Evolutionary conservation across 2,888 invertebrate genomes (phyloP).

Genomic region (Bruchidius siliquastri): DNA sequence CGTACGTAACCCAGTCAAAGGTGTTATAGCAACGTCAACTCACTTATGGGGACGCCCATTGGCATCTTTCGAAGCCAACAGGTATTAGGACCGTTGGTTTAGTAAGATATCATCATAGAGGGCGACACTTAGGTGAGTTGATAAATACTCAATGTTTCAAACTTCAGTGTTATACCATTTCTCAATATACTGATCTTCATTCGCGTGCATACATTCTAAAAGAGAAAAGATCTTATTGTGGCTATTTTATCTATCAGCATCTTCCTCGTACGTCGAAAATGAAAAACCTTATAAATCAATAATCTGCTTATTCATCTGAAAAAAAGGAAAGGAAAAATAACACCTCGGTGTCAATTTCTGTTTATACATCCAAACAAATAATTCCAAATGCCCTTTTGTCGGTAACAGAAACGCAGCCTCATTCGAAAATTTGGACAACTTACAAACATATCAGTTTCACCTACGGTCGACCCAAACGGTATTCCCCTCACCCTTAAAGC

Average conservation of each 20-base stretch:
- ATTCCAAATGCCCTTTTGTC: conserved; percentile 37
- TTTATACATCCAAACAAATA: conserved; percentile 31
- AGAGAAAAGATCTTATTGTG: too few species aligned
- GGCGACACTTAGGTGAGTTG: too few species aligned
- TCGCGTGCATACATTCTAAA: too few species aligned
- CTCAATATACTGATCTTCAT: too few species aligned
- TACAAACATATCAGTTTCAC: conserved; percentile 45
- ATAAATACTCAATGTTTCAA: too few species aligned
- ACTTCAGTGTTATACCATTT: too few species aligned
- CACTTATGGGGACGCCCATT: too few species aligned
- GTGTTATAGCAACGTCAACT: too few species aligned
- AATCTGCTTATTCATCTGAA: neutral
- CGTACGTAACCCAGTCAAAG: too few species aligned
- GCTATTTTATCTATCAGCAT: neutral
- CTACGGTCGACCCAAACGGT: conserved; percentile 21
- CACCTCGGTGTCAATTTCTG: conserved; percentile 38
- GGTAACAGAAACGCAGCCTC: conserved; percentile 35
- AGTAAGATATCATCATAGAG: too few species aligned
- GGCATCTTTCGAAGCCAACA: too few species aligned
- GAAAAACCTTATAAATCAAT: neutral
- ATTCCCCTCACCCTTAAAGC: neutral
- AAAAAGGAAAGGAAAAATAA: conserved; percentile 9
- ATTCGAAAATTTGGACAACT: conserved; percentile 41
- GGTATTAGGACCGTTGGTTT: too few species aligned
- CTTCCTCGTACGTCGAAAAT: neutral